phyloP scores from a whole-genome alignment of 2,113 vertebrate species.

The Penelope pileata region DNA sequence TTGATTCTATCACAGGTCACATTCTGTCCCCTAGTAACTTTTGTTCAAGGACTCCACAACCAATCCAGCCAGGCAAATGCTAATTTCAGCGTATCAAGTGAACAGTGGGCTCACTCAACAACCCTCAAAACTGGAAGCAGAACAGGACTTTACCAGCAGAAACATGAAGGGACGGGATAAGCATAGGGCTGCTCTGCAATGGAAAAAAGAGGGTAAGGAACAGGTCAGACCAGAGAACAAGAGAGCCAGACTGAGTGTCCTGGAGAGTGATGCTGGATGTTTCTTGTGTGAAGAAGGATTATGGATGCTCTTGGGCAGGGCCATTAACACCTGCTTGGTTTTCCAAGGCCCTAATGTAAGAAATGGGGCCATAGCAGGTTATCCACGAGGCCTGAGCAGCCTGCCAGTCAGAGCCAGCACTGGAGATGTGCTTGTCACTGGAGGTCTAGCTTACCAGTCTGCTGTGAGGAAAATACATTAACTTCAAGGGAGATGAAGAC shows the following conservation, averaged over 20 bases:
- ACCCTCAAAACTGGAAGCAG: background rate
- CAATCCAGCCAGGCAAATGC: background rate
- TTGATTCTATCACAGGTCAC: background rate
- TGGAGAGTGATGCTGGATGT: background rate
- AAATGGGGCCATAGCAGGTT: background rate
- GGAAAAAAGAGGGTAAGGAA: background rate
- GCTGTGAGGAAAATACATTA: background rate
- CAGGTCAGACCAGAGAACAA: background rate
- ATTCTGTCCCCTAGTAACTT: background rate
- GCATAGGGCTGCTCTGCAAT: background rate
- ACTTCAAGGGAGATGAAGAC: background rate
- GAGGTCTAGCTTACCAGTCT: background rate
- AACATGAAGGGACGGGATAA: background rate
- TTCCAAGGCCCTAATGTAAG: background rate
- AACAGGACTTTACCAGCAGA: background rate
- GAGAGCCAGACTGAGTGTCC: background rate
- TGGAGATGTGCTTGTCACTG: background rate
- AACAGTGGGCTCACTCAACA: background rate
- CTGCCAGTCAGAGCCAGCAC: background rate
- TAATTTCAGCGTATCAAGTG: background rate
- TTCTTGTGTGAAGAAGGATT: background rate
- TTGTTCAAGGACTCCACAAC: background rate
- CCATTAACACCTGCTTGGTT: background rate
- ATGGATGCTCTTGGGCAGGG: background rate
- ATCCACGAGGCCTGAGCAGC: background rate